Evolutionary conservation across 2,797 vertebrate genomes (phyloP), one percentile per base, ranked within the genome.

Genomic region (Cryptoblepharus egeriae): DNA sequence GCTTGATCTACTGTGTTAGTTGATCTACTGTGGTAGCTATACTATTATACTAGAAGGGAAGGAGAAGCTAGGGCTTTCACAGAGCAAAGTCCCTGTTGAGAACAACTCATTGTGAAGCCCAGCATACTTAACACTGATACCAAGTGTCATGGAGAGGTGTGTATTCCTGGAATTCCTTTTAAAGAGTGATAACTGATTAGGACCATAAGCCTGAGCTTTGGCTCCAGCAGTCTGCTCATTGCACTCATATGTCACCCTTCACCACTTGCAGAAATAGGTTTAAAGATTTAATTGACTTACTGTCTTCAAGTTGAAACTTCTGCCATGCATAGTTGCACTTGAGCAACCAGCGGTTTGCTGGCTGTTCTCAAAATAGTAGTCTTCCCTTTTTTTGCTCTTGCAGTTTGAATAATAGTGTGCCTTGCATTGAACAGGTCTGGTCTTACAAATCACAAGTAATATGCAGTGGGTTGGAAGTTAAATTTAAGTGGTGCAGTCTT

Each of bases 201-300:
- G 35, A 20, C 32, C 80, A 0, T 61, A 64, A 18, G 20, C 28
- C 67, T 77, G 24, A 84, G 37, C 18, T 2, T 3, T 35, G 85
- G 79, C 64, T 57, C 79, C 32, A 30, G 0, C 69, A 20, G 10
- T 67, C 1, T 81, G 30, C 37, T 20, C 35, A 1, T 71, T 87
- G 57, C 28, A 70, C 79, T 85, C 39, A 18, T 75, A 80, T 28
- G 16, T 7, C 67, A 57, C 72, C 7, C 71, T 3, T 87, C 84
- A 61, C 81, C 4, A 45, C 4, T n/a, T 65, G 30, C 26, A 67
- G 61, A 55, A 77, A 9, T 12, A 77, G 45, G 39, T 42, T 57
- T 39, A 77, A 55, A 74, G 60, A 39, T 85, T 80, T 89, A 76
- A 88, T 42, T 74, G 52, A 67, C 57, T 83, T 88, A 67, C 57